Percentiles rank a stretch among this genome's conserved stretches.
Evolutionary conservation across 2,797 vertebrate genomes (phyloP).

Genomic region (Sebastes glaucus): DNA sequence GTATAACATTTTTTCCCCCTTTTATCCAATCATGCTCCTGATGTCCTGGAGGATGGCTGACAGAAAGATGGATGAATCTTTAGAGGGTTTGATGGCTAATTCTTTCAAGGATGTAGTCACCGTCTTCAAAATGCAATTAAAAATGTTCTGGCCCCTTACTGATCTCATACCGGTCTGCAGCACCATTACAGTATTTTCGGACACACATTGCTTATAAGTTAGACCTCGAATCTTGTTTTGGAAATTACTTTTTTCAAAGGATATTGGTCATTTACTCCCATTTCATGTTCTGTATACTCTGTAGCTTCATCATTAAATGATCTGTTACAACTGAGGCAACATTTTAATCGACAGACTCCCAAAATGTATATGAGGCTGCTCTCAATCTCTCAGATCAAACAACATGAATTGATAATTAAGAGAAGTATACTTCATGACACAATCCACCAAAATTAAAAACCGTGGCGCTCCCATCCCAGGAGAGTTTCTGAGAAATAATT

Average conservation of each 20-base stretch:
- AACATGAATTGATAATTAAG: neutral
- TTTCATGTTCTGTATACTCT: neutral
- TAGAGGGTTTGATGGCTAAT: slow-evolving; percentile 75
- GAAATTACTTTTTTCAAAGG: neutral
- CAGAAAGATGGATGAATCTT: slow-evolving; percentile 80
- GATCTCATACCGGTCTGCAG: slow-evolving; percentile 38
- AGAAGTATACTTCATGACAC: neutral
- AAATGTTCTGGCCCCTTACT: slow-evolving; percentile 38
- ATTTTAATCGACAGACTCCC: neutral
- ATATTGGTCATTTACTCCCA: neutral
- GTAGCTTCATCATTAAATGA: neutral
- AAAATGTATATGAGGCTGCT: neutral
- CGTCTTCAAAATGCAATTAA: slow-evolving; percentile 74
- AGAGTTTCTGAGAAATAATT: neutral
- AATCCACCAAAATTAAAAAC: neutral
- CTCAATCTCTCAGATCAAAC: neutral
- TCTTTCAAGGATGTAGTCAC: slow-evolving; percentile 76
- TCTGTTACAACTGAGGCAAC: neutral
- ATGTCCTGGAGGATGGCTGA: slow-evolving; percentile 70
- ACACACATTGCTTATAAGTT: neutral
- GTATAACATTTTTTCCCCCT: slow-evolving; percentile 61
- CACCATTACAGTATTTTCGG: slow-evolving; percentile 18
- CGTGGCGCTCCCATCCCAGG: neutral
- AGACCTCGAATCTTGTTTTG: neutral
- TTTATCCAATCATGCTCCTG: slow-evolving; percentile 75